phyloP scores from a whole-genome alignment of 2,113 vertebrate genomes.

The Condylura cristata region DNA sequence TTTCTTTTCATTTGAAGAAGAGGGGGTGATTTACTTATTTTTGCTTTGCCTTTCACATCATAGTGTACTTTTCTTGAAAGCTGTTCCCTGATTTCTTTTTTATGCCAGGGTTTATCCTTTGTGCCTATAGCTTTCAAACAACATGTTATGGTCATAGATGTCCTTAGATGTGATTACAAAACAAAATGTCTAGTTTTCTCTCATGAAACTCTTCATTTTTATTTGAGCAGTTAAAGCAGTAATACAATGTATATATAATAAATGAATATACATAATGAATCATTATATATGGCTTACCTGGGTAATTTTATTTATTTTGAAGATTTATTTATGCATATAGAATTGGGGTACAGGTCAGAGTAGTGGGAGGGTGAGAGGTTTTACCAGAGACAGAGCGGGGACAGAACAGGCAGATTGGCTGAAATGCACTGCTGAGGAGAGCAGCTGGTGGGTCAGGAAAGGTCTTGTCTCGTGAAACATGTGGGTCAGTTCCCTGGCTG shows the following conservation, averaged over 20 bases:
- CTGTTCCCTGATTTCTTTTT: slow-evolving; percentile 26
- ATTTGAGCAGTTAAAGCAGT: neutral
- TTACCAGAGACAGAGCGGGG: no score
- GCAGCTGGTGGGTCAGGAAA: no score
- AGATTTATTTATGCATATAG: no score
- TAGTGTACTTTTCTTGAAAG: neutral
- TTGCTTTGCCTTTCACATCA: neutral
- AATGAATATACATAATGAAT: no score
- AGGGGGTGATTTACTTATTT: neutral
- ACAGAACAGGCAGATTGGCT: no score
- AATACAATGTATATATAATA: no score
- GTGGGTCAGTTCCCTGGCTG: no score
- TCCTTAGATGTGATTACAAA: neutral
- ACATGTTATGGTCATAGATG: neutral
- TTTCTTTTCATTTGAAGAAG: neutral
- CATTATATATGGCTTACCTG: no score
- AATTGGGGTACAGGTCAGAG: no score
- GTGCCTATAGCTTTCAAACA: neutral
- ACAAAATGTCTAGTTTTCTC: neutral
- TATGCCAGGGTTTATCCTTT: neutral
- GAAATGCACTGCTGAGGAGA: no score
- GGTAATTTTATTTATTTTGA: neutral
- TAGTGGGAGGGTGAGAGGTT: no score
- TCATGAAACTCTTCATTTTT: neutral
- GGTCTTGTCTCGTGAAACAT: no score